Percentiles rank a stretch among this genome's conserved stretches.
These are phyloP conservation scores for Drosophila sucinea DNA, from an alignment of 1,140 invertebrate genomes.

Conservation along the genomic window DNA sequence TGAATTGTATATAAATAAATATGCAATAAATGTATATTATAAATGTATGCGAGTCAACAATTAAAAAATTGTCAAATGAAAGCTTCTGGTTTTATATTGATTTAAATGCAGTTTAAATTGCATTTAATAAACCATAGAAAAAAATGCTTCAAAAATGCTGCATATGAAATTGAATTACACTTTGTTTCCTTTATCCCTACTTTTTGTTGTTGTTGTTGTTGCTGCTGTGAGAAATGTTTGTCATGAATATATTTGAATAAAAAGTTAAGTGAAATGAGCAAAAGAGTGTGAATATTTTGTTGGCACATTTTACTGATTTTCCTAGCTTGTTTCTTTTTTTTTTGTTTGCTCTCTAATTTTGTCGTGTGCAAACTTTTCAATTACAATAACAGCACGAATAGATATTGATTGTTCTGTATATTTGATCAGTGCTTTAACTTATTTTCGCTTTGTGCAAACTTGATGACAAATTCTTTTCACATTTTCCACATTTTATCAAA, in stretches of 20 bases:
- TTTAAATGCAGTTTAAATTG: slow-evolving; percentile 74
- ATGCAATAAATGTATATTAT: slow-evolving; percentile 46
- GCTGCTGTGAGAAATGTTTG: background rate
- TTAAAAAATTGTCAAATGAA: slow-evolving; percentile 54
- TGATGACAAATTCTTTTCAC: slow-evolving; percentile 4
- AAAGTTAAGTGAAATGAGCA: slow-evolving; percentile 9
- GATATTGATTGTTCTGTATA: background rate
- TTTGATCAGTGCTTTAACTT: background rate
- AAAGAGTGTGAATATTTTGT: background rate
- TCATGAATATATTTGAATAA: slow-evolving; percentile 11
- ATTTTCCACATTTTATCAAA: background rate
- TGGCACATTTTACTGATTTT: background rate
- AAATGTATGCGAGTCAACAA: slow-evolving; percentile 45
- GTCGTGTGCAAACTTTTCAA: background rate
- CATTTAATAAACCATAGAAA: slow-evolving; percentile 66
- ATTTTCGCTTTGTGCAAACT: background rate
- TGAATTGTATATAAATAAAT: background rate
- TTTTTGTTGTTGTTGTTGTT: background rate
- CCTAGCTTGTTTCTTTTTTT: background rate
- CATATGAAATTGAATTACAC: slow-evolving; percentile 19
- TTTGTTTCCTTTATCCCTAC: background rate
- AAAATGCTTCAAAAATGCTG: slow-evolving; percentile 21
- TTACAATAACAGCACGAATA: background rate
- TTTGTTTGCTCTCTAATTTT: background rate
- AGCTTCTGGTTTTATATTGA: slow-evolving; percentile 49